Percentiles rank a stretch among this genome's conserved stretches.
Evolutionary conservation across 2,797 vertebrate genomes (phyloP).

Genomic region (Sciurus carolinensis): DNA sequence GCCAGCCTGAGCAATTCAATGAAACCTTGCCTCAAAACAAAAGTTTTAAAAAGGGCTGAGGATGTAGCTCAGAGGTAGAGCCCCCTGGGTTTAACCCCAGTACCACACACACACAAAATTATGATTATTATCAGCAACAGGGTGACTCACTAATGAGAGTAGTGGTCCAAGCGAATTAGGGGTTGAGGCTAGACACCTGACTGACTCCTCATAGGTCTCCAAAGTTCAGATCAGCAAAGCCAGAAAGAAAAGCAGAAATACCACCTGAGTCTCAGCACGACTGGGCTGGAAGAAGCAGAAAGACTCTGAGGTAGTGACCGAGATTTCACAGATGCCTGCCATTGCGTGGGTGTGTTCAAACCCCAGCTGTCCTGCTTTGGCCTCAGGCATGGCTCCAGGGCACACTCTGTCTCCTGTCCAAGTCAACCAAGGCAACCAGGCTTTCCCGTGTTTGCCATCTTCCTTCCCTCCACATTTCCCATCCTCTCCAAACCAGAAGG

Average conservation of each 20-base stretch:
- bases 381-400: too few relatives aligned
- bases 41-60: background rate
- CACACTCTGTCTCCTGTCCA: background rate
- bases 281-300: background rate
- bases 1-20: background rate
- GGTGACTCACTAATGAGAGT: background rate
- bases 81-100: background rate
- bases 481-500: background rate
- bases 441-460: background rate
- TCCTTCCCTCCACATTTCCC: background rate
- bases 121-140: background rate
- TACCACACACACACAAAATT: background rate
- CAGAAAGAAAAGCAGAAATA: background rate
- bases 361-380: background rate
- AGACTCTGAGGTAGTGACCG: fast-evolving
- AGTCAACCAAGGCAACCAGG: too few relatives aligned
- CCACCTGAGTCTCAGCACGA: background rate
- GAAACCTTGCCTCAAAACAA: background rate
- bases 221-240: background rate
- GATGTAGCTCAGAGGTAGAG: background rate
- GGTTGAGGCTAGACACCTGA: background rate
- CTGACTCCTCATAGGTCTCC: background rate
- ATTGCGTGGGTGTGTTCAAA: background rate
- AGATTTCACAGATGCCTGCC: background rate
- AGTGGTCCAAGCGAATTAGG: background rate